A percentile compares a stretch with the other conserved stretches of the same genome.
Evolutionary conservation across 2,113 vertebrate genomes (phyloP).

Genomic region (Vulpes ferrilata): DNA sequence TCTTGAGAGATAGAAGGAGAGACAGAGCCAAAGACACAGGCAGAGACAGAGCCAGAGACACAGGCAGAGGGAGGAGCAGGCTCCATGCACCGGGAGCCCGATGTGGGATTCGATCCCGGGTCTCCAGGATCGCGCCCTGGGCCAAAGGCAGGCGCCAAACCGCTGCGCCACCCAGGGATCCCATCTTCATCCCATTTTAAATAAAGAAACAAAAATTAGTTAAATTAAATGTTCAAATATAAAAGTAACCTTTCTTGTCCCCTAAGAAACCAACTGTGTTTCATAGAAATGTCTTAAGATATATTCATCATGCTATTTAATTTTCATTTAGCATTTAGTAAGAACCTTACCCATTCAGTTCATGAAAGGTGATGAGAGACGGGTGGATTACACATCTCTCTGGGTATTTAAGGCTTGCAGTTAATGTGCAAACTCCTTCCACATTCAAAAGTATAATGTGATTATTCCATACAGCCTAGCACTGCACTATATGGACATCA

Average conservation of each 20-base stretch:
- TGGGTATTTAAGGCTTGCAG: background rate
- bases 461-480: background rate
- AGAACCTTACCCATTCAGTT: background rate
- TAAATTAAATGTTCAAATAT: background rate
- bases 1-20: too few species aligned
- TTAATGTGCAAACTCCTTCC: background rate
- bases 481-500: background rate
- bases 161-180: too few species aligned
- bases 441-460: background rate
- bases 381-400: background rate
- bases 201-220: background rate
- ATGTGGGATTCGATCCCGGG: too few species aligned
- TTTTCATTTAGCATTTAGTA: constrained; percentile 39
- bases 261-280: constrained; percentile 10
- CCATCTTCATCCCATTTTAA: background rate
- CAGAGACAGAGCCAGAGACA: too few species aligned
- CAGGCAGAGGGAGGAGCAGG: too few species aligned
- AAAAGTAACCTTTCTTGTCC: constrained; percentile 8
- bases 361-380: background rate
- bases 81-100: too few species aligned
- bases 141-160: too few species aligned
- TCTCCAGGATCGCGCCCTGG: too few species aligned
- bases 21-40: too few species aligned
- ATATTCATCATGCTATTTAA: background rate
- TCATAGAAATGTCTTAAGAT: background rate